phyloP scores from a whole-genome alignment of 2,113 vertebrate genomes.

The Montifringilla adamsi region DNA sequence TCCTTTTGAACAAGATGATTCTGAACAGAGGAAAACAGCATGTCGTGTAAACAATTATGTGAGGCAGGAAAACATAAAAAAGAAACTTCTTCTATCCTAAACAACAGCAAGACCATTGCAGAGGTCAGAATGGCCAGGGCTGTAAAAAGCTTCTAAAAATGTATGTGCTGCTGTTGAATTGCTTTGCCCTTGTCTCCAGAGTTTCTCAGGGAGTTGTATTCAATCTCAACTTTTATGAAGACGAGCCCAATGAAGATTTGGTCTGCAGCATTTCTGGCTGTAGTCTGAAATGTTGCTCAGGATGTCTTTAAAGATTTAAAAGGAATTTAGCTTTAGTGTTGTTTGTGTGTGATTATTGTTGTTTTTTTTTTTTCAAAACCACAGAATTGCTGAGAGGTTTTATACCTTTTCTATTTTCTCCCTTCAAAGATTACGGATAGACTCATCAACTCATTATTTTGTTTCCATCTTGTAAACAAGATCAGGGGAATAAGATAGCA shows the following conservation, averaged over 20 bases:
- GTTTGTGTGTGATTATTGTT: not conserved
- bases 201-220: conserved; percentile 32
- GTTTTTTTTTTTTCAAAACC: not conserved
- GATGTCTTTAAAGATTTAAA: conserved; percentile 49
- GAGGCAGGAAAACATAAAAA: not conserved
- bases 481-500: not conserved
- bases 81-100: not conserved
- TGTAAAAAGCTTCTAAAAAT: conserved; percentile 52
- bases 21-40: not conserved
- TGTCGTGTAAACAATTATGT: not conserved
- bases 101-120: not conserved
- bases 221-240: conserved; percentile 28
- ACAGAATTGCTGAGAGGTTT: not conserved
- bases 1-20: not conserved
- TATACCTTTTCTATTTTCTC: not conserved
- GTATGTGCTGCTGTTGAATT: not conserved
- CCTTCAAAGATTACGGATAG: not conserved
- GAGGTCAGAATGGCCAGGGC: conserved; percentile 24
- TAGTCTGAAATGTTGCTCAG: not conserved
- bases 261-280: not conserved
- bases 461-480: conserved; percentile 9
- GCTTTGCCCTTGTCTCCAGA: conserved; percentile 29
- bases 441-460: conserved; percentile 24
- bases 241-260: not conserved
- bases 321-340: not conserved